Evolutionary conservation across 2,888 invertebrate species (phyloP), one percentile per base, ranked within the genome.

Genomic region (Strigamia maritima): DNA sequence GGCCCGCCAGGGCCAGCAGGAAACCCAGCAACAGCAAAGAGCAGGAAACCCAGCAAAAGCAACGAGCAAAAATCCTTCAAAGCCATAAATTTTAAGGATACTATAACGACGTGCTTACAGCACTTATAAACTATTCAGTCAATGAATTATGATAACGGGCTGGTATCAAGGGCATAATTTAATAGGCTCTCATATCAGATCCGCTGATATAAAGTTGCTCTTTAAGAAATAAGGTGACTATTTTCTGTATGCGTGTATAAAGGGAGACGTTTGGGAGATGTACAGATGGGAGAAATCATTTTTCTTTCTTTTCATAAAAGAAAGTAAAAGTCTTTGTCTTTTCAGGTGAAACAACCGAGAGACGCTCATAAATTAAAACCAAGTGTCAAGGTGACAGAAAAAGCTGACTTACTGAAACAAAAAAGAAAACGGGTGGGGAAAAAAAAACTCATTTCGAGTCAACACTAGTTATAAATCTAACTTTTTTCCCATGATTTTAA

Each of bases 271-370:
- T 60, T 60, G 60, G 60, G 60, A 60, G 60, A 60, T 60, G 60
- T 60, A n/a, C 60, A 60, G 60, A 60, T 60, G 60, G 60, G 60
- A 60, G 60, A 22, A 60, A 60, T 60, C 60, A 60, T 60, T 60
- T 60, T 60, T 60, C 60, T 60, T 60, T 60, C 60, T 60, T 60
- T 60, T 60, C 60, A 60, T 12, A 60, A 24, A 60, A 60, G 60
- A 60, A 60, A 60, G n/a, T 60, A 60, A 60, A 60, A 60, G 60
- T 60, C 60, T 60, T 60, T 60, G 60, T 60, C 60, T 60, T 12
- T 60, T 60, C 60, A 60, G 60, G 60, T 60, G 60, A 44, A 44
- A 44, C 44, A 44, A 44, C 44, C 44, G 16, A 14, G 44, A 44
- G 44, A 4, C 60, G 60, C 60, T 60, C 60, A 60, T 60, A 60